Base-by-base conservation (phyloP, 2,113 vertebrate species). In the Otocyon megalotis region DNA sequence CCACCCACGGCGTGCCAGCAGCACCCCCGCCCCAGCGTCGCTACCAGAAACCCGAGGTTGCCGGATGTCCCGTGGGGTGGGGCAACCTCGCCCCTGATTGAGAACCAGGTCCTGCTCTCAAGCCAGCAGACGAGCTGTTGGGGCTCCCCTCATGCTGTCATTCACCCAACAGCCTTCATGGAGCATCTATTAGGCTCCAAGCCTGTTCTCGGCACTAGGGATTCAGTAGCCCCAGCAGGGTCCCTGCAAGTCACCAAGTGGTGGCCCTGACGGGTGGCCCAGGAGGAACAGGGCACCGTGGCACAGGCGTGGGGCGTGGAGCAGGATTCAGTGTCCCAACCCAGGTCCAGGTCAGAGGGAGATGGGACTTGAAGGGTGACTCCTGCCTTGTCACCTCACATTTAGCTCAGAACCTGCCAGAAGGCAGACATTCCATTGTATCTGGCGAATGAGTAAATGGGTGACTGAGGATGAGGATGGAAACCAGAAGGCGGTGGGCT, bases 131-230 rank as follows among this genome's bases (percentile, higher is more conserved):
- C 32, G 2, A 30, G 37, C 58, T n/a, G 43, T 32, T 24, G 2
- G 22, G 80, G 12, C 48, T 16, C 6, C 1, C 48, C n/a, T 24
- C 58, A 0, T 9, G 30, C 54, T 9, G 19, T 8, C 17, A 1
- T 28, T n/a, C 69, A 10, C 13, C 32, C 67, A 32, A 0, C 11
- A 19, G 1, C 8, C 69, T 35, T 35, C 6, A 5, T 1, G 8
- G 58, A 12, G 48, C 89, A 37, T 54, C 77, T 65, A 0, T 13
- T 32, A 13, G 5, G 50, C 32, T 48, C 30, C 69, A 53, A 2
- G n/a, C 50, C 82, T 74, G 4, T 22, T 30, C 63, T 11, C 14
- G 65, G n/a, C 80, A 11, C 69, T 20, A 15, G 54, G 62, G 14
- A n/a, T 15, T 54, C 24, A 0, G 5, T 7, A 58, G 50, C n/a